Base-by-base conservation (phyloP, 2,113 vertebrate species). In the Mesitornis unicolor region DNA sequence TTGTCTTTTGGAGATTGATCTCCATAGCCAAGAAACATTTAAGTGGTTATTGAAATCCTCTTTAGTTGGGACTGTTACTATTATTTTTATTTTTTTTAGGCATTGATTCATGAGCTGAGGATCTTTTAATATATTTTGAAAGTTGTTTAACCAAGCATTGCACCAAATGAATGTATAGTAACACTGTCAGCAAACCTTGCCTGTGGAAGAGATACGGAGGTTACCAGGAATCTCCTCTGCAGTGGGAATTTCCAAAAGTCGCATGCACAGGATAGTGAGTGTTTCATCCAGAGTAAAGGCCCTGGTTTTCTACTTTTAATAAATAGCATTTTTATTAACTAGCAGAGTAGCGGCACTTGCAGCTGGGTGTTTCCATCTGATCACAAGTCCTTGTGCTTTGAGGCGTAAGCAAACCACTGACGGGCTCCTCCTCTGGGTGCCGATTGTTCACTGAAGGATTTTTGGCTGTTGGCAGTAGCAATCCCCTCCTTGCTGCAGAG, bases 81-180 rank as follows among this genome's bases (percentile, higher is more conserved):
- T 63, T 25, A 35, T 11, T 28, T 19, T 9, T 17, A 25, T 26
- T 38, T 69, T 51, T 77, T 63, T 51, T 45, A 63, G 87, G 47
- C 9, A 0, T 78, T 47, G 75, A 53, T 86, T 61, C 47, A 4
- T 21, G 48, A 42, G 56, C 88, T 84, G 85, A 91, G 73, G 64
- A 56, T 93, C 60, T 81, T 56, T 47, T 47, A 50, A 47, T 84
- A 2, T 45, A 14, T 43, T 89, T 76, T 64, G 85, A 11, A 45
- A 87, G 69, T 9, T 57, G 80, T 77, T 89, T 82, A 61, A 94
- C 51, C 13, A 8, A 89, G 88, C 88, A 18, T 82, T 2, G 75
- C 60, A 90, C 92, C 87, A 86, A 88, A 89, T 2, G 76, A 96
- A 94, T 95, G 95, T 93, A 84, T 10, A 45, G 47, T 4, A 1